Base-by-base conservation (phyloP, 2,888 invertebrate genomes). In the Torymus auratus region DNA sequence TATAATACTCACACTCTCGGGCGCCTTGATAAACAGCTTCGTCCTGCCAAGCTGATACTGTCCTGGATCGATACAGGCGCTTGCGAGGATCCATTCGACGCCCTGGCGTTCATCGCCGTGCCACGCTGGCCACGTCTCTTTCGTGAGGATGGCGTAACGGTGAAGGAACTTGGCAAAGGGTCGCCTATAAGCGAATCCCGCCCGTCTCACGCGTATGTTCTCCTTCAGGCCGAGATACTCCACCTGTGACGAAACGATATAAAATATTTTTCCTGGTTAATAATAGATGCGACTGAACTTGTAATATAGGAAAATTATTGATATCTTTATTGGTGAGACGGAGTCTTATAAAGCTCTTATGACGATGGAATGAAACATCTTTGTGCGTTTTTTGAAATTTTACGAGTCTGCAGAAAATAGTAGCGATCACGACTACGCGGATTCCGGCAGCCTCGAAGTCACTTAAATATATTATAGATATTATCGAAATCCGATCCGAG, bases 21-120 rank as follows among this genome's bases (percentile, higher is more conserved):
- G 93, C 76, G 94, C 94, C 89, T 94, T 95, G 84, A 95, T 92
- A 87, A 95, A 95, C 23, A 95, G 92, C 89, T 95, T 95, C 11
- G 93, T 92, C 81, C 91, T 92, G 13, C 95, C 95, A 77, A 94
- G 91, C 86, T 95, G 94, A 87, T 92, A 95, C 88, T 94, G 94
- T 69, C 92, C 92, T 13, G 85, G 86, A 80, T 94, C 93, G 91
- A 94, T 93, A 86, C 93, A 92, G 20, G 93, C 93, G 72, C 91
- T 91, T 12, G 89, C 89, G 89, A 94, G 91, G 83, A 95, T 93
- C 86, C 92, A 92, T 78, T 92, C 89, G 60, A 94, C 91, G 13
- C 94, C 94, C 82, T 92, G 90, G 79, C 90, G 91, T 41, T 92
- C 91, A 72, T 93, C 89, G 2, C 89, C 89, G 0, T 41, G 93